Evolutionary conservation across 2,888 invertebrate species (phyloP), one percentile per base, ranked within the genome.

Genomic region (Atrina japonica): DNA sequence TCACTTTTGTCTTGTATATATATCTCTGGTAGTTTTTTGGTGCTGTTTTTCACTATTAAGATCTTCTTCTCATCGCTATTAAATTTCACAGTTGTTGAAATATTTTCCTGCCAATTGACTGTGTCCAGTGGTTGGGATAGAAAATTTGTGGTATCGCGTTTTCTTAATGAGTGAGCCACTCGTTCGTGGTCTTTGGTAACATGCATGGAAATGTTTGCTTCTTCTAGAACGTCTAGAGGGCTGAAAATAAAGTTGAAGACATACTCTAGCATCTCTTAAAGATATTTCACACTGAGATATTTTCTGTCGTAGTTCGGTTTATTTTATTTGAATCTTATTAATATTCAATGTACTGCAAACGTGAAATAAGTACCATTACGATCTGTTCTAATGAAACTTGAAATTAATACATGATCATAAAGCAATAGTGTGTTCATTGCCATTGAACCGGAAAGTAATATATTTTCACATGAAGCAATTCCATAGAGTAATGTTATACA

Each of bases 181-280:
- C 23, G 14, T 16, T 21, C 25, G 25, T 18, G 14, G 52, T 52
- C 52, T 23, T 25, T 52, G 11, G 27, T 61, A 18, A 61, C 49
- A 27, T 76, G 75, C 0, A 78, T 69, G 47, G 65, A 63, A 27
- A 78, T 70, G 1, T 68, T 43, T 1, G 78, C 78, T 23, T 73
- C 64, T n/a, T 78, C 75, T 14, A 78, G 63, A 56, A 78, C 70
- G 40, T 78, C 78, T 14, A 78, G 58, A 1, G 78, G 78, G 16
- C 78, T 78, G 56, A 11, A 49, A 30, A 52, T 9, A 23, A 14
- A 11, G 14, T 18, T 18, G 14, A 49, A 18, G 0, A 49, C n/a
- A n/a, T n/a, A n/a, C n/a, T n/a, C n/a, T n/a, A n/a, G n/a, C n/a
- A n/a, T n/a, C n/a, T n/a, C n/a, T n/a, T n/a, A n/a, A n/a, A n/a